Evolutionary conservation across 2,888 invertebrate genomes (phyloP).

Genomic region (Drosophila seclusa): DNA sequence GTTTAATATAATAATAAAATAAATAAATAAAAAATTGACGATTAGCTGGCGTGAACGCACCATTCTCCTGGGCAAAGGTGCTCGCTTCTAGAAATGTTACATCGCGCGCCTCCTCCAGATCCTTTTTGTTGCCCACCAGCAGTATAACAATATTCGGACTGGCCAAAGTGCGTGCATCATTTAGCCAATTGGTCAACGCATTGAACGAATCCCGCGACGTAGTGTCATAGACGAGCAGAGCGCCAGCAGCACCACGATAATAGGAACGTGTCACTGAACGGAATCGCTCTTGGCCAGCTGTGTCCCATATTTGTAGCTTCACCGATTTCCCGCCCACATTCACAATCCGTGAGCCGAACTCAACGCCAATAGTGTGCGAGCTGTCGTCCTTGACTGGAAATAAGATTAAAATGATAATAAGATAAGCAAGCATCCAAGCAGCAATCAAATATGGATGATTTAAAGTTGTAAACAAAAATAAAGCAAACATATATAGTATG

Average conservation of each 20-base stretch:
- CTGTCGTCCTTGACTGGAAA: conserved; percentile 91
- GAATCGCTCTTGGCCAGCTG: conserved; percentile 85
- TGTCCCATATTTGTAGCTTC: conserved; percentile 93
- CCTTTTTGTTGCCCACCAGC: conserved; percentile 93
- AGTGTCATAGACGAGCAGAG: conserved; percentile 95
- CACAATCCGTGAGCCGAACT: conserved; percentile 94
- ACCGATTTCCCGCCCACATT: conserved; percentile 93
- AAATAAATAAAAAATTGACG: not conserved
- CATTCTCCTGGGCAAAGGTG: conserved; percentile 94
- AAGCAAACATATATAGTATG: not conserved
- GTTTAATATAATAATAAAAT: not conserved
- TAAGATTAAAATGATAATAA: not conserved
- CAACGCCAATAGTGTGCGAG: conserved; percentile 94
- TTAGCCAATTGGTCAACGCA: conserved; percentile 93
- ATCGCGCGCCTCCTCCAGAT: conserved; percentile 92
- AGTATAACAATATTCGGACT: conserved; percentile 93
- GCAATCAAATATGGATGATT: not conserved
- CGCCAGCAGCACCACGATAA: conserved; percentile 96
- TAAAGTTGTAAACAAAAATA: not conserved
- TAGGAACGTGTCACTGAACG: conserved; percentile 91
- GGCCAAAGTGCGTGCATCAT: conserved; percentile 92
- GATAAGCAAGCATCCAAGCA: not conserved
- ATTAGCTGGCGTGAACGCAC: conserved; percentile 84
- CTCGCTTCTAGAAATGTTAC: conserved; percentile 93
- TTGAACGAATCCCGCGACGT: conserved; percentile 97